These are phyloP conservation scores for Nomada lathburiana DNA, from an alignment of 2,888 invertebrate species.

Conservation along the genomic window DNA sequence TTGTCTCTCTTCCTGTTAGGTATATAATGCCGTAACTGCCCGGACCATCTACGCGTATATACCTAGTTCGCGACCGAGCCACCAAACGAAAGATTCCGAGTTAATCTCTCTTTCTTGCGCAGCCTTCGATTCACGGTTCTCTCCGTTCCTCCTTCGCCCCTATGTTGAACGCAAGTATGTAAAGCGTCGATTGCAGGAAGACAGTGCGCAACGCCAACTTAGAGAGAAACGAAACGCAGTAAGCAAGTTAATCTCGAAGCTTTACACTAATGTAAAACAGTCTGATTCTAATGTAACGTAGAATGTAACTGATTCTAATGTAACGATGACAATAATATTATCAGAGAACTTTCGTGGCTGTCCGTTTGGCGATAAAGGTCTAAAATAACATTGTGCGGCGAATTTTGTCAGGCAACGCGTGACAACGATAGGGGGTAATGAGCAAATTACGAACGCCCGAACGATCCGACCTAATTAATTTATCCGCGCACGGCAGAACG, in stretches of 20 bases:
- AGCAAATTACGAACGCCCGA: conserved; percentile 2
- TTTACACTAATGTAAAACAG: too few relatives aligned
- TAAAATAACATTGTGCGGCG: too few relatives aligned
- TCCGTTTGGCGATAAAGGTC: too few relatives aligned
- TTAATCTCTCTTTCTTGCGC: background rate
- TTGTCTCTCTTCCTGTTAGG: conserved; percentile 82
- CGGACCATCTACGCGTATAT: conserved; percentile 59
- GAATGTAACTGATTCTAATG: too few relatives aligned
- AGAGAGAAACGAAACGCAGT: too few relatives aligned
- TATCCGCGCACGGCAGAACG: conserved; percentile 25
- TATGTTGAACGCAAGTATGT: background rate
- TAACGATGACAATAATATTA: too few relatives aligned
- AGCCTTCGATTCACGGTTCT: background rate
- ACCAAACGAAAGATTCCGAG: conserved; percentile 44
- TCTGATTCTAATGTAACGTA: too few relatives aligned
- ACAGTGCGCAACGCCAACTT: too few relatives aligned
- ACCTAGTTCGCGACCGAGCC: conserved; percentile 63
- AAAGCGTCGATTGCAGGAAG: too few relatives aligned
- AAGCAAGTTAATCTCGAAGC: conserved; percentile 36
- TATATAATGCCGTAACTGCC: conserved; percentile 74
- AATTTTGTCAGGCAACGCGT: too few relatives aligned
- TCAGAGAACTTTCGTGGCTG: too few relatives aligned
- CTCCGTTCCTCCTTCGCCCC: background rate
- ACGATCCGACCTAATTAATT: conserved; percentile 52
- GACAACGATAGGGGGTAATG: background rate